Evolutionary conservation across 2,113 vertebrate species (phyloP), one percentile per base, ranked within the genome.

Genomic region (Ceyx cyanopectus): DNA sequence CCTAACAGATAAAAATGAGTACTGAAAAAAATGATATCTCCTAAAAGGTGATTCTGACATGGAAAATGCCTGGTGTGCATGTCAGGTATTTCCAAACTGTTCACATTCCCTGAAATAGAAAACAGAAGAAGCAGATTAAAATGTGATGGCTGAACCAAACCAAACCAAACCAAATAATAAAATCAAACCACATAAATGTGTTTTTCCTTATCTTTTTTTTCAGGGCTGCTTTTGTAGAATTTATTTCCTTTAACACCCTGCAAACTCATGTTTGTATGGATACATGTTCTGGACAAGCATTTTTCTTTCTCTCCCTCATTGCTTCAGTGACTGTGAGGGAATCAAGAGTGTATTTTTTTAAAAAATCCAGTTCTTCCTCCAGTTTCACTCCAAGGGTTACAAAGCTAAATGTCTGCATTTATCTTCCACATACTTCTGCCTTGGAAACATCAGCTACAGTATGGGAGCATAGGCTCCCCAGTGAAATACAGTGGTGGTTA

Each of bases 21-120:
- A 60, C 46, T 82, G 77, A 82, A 45, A 83, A 85, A 30, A 21
- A 15, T 10, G 58, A 2, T 93, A 88, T 81, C 61, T 90, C 32
- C 86, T 84, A n/a, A 87, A 37, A 65, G 83, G 74, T 79, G 81
- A 91, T 66, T 72, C 56, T 92, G 81, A 76, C 61, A 77, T 34
- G 60, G 41, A 76, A 95, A 95, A 73, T 76, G 79, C 3, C 10
- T 75, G 34, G 63, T 37, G 20, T 54, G 22, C 37, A 12, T 84
- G 58, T 62, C 67, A 93, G 86, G 29, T 89, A 51, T 66, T 89
- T 40, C 30, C 43, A 70, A 73, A 56, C 14, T 85, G 26, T 30
- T 80, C 51, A 21, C 12, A 13, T 66, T 79, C n/a, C 56, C 68
- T 66, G n/a, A 81, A 79, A 91, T 1, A 69, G 43, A 26, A 57